Evolutionary conservation across 2,888 invertebrate genomes (phyloP), one percentile per base, ranked within the genome.

Genomic region (Sycophila texana): DNA sequence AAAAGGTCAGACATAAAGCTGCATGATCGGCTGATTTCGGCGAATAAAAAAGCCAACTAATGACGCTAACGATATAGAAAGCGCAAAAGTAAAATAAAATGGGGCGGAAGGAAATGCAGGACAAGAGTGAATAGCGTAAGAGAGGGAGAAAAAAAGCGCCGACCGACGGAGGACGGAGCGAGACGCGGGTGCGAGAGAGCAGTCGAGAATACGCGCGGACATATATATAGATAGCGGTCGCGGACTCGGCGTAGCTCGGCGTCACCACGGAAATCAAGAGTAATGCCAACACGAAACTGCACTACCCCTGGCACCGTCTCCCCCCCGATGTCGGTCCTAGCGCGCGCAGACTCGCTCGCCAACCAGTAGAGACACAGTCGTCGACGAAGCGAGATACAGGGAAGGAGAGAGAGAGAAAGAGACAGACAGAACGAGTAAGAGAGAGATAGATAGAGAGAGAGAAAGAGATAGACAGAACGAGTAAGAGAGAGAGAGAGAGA

Each of bases 221-320:
- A 51, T 18, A 73, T 65, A 72, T 55, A 81, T 76, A 82, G 84
- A 83, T 84, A 83, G 84, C 83, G 83, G 39, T 39, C 39, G 39
- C 39, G 39, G 7, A 4, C 39, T 39, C 39, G 80, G 82, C 78
- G 84, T 49, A 70, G 86, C 85, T 87, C 87, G 88, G 87, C 89
- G 90, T 90, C 92, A 91, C 91, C 90, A 88, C 91, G 92, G 92
- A 92, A 92, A 93, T 93, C 93, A 93, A 92, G 93, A 93, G 92
- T 93, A 93, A 93, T 93, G 92, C 92, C 91, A 92, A 93, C 93
- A 93, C 91, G 93, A 92, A 93, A 92, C 92, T 92, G 92, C 92
- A 92, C 92, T 92, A 90, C 90, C 87, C 91, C 91, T 39, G 39
- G 79, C 83, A 39, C 39, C 39, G 39, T 65, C 80, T 67, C 71